Base-by-base conservation (phyloP, 2,797 vertebrate species). In the Phrynocephalus guinanensis region DNA sequence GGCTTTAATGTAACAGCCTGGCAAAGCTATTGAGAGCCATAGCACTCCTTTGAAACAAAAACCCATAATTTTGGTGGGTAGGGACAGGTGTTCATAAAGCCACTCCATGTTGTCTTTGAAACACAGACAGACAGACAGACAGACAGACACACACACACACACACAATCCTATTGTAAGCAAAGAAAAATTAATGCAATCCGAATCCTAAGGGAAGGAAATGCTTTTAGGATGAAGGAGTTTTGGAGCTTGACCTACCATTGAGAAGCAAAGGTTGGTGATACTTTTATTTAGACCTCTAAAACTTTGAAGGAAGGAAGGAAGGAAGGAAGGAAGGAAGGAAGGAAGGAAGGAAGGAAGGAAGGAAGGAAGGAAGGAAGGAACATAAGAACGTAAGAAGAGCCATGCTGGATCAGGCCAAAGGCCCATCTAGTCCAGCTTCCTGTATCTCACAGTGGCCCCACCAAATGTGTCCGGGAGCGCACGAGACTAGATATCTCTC, bases 1-100 rank as follows among this genome's bases (percentile, higher is more conserved):
- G 30, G 20, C n/a, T 63, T 5, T 4, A 60, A 86, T 77, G 26
- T 30, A 75, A 2, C 28, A 38, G 83, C 89, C 79, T 80, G 16
- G 38, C 73, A 60, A 92, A 86, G 89, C 26, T 1, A 16, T 24
- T 2, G 50, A 24, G 86, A 87, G 10, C n/a, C 71, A 82, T 33
- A 6, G 22, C 38, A 16, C 71, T 38, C 67, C 28, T 8, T 73
- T 26, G 70, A 33, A 8, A 73, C 26, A 33, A n/a, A 72, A 56
- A 2, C 33, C n/a, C 1, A 24, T 28, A 78, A 5, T 5, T 26
- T 60, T 86, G 67, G 48, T 67, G 79, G 44, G n/a, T 13, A 33
- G 60, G 52, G 10, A 28, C 60, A 24, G 11, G 16, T 22, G 66
- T 44, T 26, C n/a, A 5, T 50, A 73, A 76, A 76, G 48, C 18